These are phyloP conservation scores for Dynastes hyllus DNA, from an alignment of 2,888 invertebrate genomes.

Conservation along the genomic window DNA sequence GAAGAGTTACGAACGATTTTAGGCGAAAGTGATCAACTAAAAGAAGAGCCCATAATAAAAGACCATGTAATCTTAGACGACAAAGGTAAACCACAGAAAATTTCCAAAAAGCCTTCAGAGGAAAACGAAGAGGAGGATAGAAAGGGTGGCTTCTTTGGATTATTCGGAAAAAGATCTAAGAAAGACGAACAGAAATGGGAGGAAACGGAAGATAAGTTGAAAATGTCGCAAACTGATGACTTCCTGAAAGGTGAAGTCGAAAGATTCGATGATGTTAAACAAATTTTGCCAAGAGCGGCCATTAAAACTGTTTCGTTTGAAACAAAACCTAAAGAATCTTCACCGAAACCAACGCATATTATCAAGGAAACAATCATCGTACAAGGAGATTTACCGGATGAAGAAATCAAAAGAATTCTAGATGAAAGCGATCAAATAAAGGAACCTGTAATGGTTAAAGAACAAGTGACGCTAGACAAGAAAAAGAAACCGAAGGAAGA, in stretches of 20 bases:
- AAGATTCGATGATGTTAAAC: slow-evolving; percentile 51
- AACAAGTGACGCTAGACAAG: slow-evolving; percentile 29
- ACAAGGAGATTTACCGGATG: slow-evolving; percentile 14
- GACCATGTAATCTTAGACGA: slow-evolving; percentile 10
- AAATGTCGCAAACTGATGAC: slow-evolving; percentile 31
- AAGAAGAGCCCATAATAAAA: slow-evolving; percentile 8
- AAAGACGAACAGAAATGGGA: slow-evolving; percentile 16
- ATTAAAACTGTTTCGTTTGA: too few relatives aligned
- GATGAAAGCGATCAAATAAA: slow-evolving; percentile 55
- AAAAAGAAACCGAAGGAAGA: slow-evolving; percentile 51
- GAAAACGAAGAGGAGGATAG: slow-evolving; percentile 53
- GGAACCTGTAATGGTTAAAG: slow-evolving; percentile 58
- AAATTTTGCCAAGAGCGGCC: slow-evolving; percentile 37
- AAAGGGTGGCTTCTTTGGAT: slow-evolving; percentile 49
- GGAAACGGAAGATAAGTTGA: slow-evolving; percentile 12
- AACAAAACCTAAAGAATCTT: background rate
- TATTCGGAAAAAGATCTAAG: slow-evolving; percentile 32
- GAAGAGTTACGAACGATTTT: background rate
- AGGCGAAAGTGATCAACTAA: slow-evolving; percentile 33
- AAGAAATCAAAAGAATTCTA: slow-evolving; percentile 43
- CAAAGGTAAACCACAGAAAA: slow-evolving; percentile 11
- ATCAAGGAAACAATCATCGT: slow-evolving; percentile 37
- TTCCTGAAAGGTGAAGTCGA: slow-evolving; percentile 39
- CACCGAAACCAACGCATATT: slow-evolving; percentile 15
- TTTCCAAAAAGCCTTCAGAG: slow-evolving; percentile 20